A percentile compares a stretch with the other conserved stretches of the same genome.
phyloP scores from a whole-genome alignment of 1,140 invertebrate genomes.

The Philopotamus ludificatus region DNA sequence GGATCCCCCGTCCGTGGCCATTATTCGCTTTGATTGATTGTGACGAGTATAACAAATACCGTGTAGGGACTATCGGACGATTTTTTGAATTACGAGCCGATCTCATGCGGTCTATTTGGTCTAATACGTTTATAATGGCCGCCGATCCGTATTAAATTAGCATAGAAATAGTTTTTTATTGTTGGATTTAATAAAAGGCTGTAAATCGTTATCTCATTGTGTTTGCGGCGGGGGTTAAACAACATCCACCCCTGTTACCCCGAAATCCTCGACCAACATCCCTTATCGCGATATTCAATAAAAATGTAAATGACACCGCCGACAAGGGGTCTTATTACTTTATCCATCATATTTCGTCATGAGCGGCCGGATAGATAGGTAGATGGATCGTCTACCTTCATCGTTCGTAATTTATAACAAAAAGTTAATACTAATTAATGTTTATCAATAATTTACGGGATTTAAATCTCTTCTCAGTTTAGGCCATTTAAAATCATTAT shows the following conservation, averaged over 20 bases:
- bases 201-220: slow-evolving; percentile 18
- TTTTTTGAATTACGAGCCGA: slow-evolving; percentile 8
- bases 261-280: slow-evolving; percentile 28
- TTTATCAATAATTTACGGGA: too few relatives aligned
- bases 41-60: slow-evolving; percentile 19
- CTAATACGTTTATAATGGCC: background rate
- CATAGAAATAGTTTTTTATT: background rate
- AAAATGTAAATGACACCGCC: slow-evolving; percentile 42
- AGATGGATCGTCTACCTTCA: too few relatives aligned
- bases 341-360: slow-evolving; percentile 42
- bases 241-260: background rate
- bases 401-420: too few relatives aligned
- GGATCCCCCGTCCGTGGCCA: background rate
- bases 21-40: slow-evolving; percentile 24
- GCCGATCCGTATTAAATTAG: background rate
- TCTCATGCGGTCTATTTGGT: background rate
- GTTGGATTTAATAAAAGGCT: slow-evolving; percentile 14
- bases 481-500: too few relatives aligned
- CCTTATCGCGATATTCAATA: slow-evolving; percentile 43
- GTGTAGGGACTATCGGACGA: too few relatives aligned
- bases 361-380: too few relatives aligned
- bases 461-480: too few relatives aligned
- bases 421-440: too few relatives aligned
- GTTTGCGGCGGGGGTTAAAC: slow-evolving; percentile 7
- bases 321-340: slow-evolving; percentile 43